A percentile compares a stretch with the other conserved stretches of the same genome.
Conservation (phyloP, 2,888 invertebrate species). For the Tholera decimalis region DNA sequence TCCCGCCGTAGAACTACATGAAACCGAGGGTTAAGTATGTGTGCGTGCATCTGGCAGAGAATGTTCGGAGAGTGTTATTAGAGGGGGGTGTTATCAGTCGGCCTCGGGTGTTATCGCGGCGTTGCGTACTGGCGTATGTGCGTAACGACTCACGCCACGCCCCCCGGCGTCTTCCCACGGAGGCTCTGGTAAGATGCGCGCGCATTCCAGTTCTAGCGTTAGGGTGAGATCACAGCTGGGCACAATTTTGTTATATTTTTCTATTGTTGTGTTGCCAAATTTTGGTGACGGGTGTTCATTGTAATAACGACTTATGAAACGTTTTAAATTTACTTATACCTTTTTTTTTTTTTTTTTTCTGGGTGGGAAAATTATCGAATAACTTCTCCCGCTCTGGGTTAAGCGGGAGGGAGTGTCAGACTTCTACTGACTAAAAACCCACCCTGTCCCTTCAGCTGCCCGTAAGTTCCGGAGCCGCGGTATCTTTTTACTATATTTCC, state of each 20-base stretch:
- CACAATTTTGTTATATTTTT: slow-evolving; percentile 56
- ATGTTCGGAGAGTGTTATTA: slow-evolving; percentile 29
- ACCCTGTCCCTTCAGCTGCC: no score
- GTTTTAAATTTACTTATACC: no score
- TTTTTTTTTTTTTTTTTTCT: no score
- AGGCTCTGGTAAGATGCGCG: slow-evolving; percentile 84
- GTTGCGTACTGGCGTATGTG: slow-evolving; percentile 85
- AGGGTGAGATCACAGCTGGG: slow-evolving; percentile 80
- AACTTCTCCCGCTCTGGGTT: no score
- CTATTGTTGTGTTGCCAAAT: slow-evolving; percentile 36
- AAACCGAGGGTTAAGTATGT: slow-evolving; percentile 15
- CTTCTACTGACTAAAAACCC: no score
- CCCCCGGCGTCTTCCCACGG: slow-evolving; percentile 82
- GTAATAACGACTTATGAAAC: background rate
- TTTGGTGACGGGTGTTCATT: slow-evolving; percentile 6
- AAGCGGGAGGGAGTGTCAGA: no score
- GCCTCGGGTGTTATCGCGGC: slow-evolving; percentile 79
- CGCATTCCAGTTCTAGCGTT: slow-evolving; percentile 81
- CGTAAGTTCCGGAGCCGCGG: no score
- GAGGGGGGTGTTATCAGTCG: slow-evolving; percentile 53
- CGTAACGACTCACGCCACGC: slow-evolving; percentile 86
- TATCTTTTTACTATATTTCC: no score
- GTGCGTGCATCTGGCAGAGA: slow-evolving; percentile 32
- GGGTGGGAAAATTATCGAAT: no score
- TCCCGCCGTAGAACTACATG: slow-evolving; percentile 12